A percentile compares a stretch with the other conserved stretches of the same genome.
Evolutionary conservation across 2,888 invertebrate species (phyloP).

Genomic region (Callimorpha dominula): DNA sequence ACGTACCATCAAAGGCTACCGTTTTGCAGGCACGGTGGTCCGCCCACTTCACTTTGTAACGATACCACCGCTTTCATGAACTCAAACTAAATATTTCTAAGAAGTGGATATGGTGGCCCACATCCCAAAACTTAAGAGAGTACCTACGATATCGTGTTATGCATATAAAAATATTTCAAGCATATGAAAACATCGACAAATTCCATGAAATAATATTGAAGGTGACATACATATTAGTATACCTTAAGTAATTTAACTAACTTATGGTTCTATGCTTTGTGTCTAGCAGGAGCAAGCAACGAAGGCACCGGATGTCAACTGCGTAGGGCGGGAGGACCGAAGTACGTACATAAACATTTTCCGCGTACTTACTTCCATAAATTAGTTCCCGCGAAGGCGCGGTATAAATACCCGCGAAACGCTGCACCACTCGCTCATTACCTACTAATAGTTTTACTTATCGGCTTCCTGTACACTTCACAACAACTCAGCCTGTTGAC

Average conservation of each 20-base stretch:
- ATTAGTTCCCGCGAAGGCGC: constrained; percentile 84
- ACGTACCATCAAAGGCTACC: constrained; percentile 46
- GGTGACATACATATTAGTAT: constrained; percentile 6
- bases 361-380: constrained; percentile 86
- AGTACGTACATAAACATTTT: constrained; percentile 84
- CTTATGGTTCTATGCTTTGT: constrained; percentile 49
- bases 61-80: constrained; percentile 8
- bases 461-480: constrained; percentile 74
- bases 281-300: constrained; percentile 58
- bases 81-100: constrained; percentile 15
- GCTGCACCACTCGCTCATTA: constrained; percentile 78
- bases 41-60: constrained; percentile 33
- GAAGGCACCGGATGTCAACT: constrained; percentile 80
- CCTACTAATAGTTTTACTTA: constrained; percentile 83
- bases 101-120: constrained; percentile 3
- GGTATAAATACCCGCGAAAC: constrained; percentile 84
- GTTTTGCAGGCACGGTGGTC: constrained; percentile 51
- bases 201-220: constrained; percentile 12
- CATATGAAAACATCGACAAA: constrained; percentile 1
- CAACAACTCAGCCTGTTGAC: constrained; percentile 58
- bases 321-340: constrained; percentile 66
- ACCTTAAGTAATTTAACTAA: constrained; percentile 16
- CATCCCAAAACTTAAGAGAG: constrained; percentile 13
- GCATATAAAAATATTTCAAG: constrained; percentile 5
- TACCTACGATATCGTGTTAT: background rate